Conservation (phyloP, 2,797 vertebrate species). For the Phoebastria nigripes region DNA sequence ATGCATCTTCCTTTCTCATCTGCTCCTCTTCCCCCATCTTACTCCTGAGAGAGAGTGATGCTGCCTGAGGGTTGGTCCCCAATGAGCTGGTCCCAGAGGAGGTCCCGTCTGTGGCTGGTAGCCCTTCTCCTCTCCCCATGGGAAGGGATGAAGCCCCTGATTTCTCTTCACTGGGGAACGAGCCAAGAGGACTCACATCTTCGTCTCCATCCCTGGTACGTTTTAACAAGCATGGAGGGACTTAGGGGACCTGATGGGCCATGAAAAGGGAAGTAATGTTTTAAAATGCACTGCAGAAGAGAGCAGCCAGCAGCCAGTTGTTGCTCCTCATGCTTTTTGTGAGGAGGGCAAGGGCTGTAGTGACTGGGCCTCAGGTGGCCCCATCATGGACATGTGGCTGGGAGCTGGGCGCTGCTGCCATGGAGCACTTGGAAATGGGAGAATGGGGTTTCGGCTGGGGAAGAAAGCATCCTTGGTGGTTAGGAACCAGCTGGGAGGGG, state of each 20-base stretch:
- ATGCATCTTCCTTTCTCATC: not conserved
- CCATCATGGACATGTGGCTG: fast-evolving
- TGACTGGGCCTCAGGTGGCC: not conserved
- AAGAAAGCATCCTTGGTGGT: not conserved
- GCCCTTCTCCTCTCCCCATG: not conserved
- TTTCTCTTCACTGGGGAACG: not conserved
- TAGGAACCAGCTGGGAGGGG: not conserved
- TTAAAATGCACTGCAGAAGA: not conserved
- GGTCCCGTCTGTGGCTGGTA: not conserved
- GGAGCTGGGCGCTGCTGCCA: not conserved
- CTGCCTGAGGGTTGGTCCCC: not conserved
- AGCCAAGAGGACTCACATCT: not conserved
- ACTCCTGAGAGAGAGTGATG: not conserved
- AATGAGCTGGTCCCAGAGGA: not conserved
- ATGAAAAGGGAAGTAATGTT: not conserved
- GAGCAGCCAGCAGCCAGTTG: not conserved
- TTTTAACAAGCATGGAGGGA: not conserved
- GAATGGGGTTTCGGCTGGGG: not conserved
- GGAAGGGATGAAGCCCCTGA: not conserved
- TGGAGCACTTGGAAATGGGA: not conserved
- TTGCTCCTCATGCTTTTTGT: not conserved
- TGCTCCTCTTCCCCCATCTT: not conserved
- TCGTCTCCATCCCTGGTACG: not conserved
- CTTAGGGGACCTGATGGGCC: too few relatives aligned
- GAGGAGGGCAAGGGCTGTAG: not conserved